Evolutionary conservation across 2,888 invertebrate species (phyloP), one percentile per base, ranked within the genome.

Genomic region (Megastigmus dorsalis): DNA sequence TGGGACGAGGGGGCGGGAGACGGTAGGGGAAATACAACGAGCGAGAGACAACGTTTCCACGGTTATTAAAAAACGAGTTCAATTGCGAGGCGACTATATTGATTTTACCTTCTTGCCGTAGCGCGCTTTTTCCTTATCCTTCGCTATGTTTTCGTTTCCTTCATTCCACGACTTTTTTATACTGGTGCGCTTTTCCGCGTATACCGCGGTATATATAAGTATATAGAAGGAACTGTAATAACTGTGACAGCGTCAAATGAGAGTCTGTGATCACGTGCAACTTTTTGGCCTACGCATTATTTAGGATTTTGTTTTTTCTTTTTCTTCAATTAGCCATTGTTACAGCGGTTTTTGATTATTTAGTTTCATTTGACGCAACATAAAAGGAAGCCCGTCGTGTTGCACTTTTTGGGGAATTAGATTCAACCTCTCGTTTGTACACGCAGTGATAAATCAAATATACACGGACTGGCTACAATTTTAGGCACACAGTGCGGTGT

Each of bases 41-140:
- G 18, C 2, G 28, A 59, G 55, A 66, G 65, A 48, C 59, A 50
- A 26, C 59, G 43, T 41, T n/a, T 33, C 45, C n/a, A n/a, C 43
- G 52, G 59, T 72, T 72, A 72, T 72, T 66, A 72, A 72, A 60
- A 73, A 73, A 55, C 43, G n/a, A 60, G 55, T 54, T 55, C 54
- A 74, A 68, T 62, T 55, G 60, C 54, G 36, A 33, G 43, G 54
- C 45, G 26, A n/a, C 38, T 54, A 0, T 74, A 74, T 74, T 68
- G 68, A 74, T 74, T 74, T 54, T 38, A 18, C 7, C 38, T n/a
- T 54, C 18, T 23, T 13, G n/a, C 28, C 20, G 3, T 45, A 6
- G 45, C 2, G 9, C 2, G 28, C n/a, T 45, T 10, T 18, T 36
- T 26, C 54, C 41, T 2, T 26, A 33, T 36, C 33, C 18, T 10